These are phyloP conservation scores for Sparus aurata DNA, from an alignment of 2,797 vertebrate species.

Conservation along the genomic window DNA sequence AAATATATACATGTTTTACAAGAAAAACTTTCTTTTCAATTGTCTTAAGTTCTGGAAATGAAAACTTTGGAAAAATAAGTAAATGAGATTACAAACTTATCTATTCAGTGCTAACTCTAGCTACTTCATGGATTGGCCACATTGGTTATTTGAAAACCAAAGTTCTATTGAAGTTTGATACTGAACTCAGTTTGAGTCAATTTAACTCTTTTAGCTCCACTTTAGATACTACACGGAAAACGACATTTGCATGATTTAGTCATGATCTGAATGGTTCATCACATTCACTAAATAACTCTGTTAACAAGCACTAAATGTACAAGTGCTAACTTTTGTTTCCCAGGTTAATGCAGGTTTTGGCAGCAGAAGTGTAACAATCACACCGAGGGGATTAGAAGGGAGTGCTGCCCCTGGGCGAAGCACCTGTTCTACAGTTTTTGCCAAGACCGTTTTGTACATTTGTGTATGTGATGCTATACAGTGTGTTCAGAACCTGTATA, in stretches of 20 bases:
- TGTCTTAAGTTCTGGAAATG: background rate
- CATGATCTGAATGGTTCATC: background rate
- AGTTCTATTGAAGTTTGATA: too few species aligned
- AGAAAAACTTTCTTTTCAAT: too few species aligned
- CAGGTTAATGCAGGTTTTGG: slow-evolving; percentile 24
- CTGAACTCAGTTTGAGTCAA: too few species aligned
- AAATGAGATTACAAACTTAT: background rate
- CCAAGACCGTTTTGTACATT: slow-evolving; percentile 40
- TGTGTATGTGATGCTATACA: slow-evolving; percentile 17
- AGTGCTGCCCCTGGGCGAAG: slow-evolving; percentile 39
- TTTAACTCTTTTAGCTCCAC: too few species aligned
- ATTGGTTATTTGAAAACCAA: background rate
- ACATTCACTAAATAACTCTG: background rate
- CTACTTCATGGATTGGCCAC: background rate
- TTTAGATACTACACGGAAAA: background rate
- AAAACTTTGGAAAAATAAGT: background rate
- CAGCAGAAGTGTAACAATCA: slow-evolving; percentile 28
- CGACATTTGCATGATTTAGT: background rate
- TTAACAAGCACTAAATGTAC: background rate
- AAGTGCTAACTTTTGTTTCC: slow-evolving; percentile 22
- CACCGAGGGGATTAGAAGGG: slow-evolving; percentile 19
- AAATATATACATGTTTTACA: background rate
- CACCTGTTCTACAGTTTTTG: slow-evolving; percentile 52
- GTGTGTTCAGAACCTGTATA: slow-evolving; percentile 28
- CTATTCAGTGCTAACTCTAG: background rate